A percentile compares a stretch with the other conserved stretches of the same genome.
Evolutionary conservation across 2,888 invertebrate genomes (phyloP).

Genomic region (Tipula lateralis): DNA sequence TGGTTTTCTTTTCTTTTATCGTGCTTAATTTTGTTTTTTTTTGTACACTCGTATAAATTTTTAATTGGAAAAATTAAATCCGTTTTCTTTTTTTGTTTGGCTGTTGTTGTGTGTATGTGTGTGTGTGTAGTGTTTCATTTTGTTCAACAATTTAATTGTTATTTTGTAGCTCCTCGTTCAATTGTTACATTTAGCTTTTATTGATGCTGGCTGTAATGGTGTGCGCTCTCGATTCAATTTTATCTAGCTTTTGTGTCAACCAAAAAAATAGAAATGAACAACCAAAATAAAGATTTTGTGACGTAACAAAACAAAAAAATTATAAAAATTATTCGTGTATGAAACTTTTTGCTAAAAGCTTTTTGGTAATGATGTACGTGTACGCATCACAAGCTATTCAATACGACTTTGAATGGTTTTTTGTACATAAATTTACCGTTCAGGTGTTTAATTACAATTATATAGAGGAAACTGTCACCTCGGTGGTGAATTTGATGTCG

Average conservation of each 20-base stretch:
- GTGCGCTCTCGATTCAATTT: neutral
- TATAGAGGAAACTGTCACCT: neutral
- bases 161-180: neutral
- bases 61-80: slow-evolving; percentile 21
- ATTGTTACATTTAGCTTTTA: neutral
- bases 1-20: neutral
- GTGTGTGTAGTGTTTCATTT: neutral
- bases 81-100: neutral
- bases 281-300: neutral
- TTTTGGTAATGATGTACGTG: neutral
- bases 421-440: too few species aligned
- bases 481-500: neutral
- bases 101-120: neutral
- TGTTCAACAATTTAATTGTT: neutral
- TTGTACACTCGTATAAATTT: slow-evolving; percentile 2
- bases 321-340: neutral
- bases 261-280: neutral
- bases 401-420: neutral
- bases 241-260: neutral
- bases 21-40: neutral
- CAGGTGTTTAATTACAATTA: neutral
- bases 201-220: too few species aligned
- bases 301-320: neutral
- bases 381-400: neutral
- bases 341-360: neutral